These are phyloP conservation scores for Lepeophtheirus salmonis DNA, from an alignment of 1,140 invertebrate species.

Conservation along the genomic window DNA sequence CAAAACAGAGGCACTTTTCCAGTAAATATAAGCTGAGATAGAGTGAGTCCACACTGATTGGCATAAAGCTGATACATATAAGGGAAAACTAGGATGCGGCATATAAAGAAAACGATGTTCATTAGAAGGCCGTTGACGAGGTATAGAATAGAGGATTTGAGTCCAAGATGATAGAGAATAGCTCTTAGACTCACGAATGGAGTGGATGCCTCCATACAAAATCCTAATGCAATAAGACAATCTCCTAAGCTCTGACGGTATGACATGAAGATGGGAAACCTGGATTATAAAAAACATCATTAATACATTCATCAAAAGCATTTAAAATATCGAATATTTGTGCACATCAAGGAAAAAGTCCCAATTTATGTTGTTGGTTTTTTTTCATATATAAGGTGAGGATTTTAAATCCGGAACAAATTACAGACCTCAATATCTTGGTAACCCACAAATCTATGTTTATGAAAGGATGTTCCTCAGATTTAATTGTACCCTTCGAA, in stretches of 20 bases:
- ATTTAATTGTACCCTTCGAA: too few species aligned
- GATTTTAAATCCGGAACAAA: too few species aligned
- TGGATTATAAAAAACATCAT: background rate
- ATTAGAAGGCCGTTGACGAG: slow-evolving; percentile 5
- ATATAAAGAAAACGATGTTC: slow-evolving; percentile 7
- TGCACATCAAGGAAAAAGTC: too few species aligned
- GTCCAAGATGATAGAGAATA: slow-evolving; percentile 8
- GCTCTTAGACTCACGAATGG: slow-evolving; percentile 7
- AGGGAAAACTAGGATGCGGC: slow-evolving; percentile 11
- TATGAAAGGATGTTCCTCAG: too few species aligned
- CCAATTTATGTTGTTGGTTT: too few species aligned
- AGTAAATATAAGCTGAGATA: background rate
- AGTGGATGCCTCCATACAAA: background rate
- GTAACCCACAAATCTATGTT: too few species aligned
- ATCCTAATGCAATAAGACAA: background rate
- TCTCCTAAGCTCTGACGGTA: slow-evolving; percentile 4
- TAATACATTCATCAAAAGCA: too few species aligned
- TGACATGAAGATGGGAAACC: background rate
- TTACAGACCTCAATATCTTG: too few species aligned
- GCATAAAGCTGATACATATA: slow-evolving; percentile 3
- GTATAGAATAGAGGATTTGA: background rate
- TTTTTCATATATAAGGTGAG: too few species aligned
- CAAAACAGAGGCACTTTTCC: background rate
- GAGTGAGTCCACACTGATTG: background rate
- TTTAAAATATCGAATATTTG: too few species aligned